Evolutionary conservation across 2,113 vertebrate genomes (phyloP).

Genomic region (Bungarus multicinctus): DNA sequence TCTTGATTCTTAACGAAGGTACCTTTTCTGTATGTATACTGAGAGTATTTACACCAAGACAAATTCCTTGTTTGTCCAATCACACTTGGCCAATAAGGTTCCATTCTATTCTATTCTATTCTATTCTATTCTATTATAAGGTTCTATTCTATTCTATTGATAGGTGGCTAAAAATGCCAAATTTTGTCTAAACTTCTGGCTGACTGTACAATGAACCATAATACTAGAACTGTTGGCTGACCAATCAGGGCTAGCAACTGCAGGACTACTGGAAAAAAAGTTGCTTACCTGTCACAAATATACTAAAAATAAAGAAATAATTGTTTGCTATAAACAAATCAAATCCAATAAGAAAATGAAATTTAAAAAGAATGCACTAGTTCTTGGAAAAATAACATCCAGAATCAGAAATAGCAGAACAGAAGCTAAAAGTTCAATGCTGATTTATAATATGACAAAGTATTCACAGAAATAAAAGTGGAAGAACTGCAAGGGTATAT

Average conservation of each 20-base stretch:
- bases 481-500: neutral
- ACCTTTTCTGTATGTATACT: no score
- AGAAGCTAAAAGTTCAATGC: neutral
- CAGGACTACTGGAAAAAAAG: neutral
- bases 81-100: no score
- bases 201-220: neutral
- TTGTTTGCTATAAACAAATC: neutral
- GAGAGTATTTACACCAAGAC: no score
- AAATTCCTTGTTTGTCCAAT: no score
- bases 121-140: no score
- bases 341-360: neutral
- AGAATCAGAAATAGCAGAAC: neutral
- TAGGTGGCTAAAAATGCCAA: neutral
- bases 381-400: neutral
- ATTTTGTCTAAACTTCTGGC: neutral
- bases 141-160: no score
- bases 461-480: neutral
- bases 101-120: no score
- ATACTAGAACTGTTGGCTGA: neutral
- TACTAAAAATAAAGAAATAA: neutral
- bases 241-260: neutral
- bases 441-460: neutral
- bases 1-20: no score
- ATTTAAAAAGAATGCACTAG: no score
- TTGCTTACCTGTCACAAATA: neutral